Base-by-base conservation (phyloP, 2,888 invertebrate species). In the Parnassius apollo region DNA sequence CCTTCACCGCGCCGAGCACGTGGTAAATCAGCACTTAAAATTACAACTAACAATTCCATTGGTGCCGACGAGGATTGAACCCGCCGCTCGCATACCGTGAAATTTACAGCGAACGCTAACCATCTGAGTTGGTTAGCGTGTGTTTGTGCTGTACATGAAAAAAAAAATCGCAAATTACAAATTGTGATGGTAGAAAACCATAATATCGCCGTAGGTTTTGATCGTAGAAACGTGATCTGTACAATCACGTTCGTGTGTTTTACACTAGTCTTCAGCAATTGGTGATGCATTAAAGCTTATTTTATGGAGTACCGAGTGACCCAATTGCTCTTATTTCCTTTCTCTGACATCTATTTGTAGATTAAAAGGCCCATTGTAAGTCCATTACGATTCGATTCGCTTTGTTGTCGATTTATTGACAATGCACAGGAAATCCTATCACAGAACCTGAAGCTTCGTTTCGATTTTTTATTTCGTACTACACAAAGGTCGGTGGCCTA, bases 381-480 rank as follows among this genome's bases (percentile, higher is more conserved):
- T 57, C 64, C 59, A 64, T 64, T 64, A 64, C 59, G 42, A 54
- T 59, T 48, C 53, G 64, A 46, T 59, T 46, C 59, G 64, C 64
- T 64, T 64, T 60, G 59, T 64, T 64, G 64, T 64, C 59, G 64
- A 64, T 64, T 63, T 57, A 59, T 64, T 59, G 59, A 64, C 62
- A 63, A 63, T 63, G 46, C 62, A 42, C 62, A 63, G 62, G 62
- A 63, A 63, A 63, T 63, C 62, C 57, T 49, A 62, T 58, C 62
- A 63, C 50, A 55, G 50, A 59, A 63, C 54, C 55, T 53, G 59
- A 55, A 57, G 59, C 62, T 46, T 55, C 54, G 46, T 54, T 63
- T 53, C 22, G 49, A 44, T 62, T 58, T 57, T 59, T 44, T 54
- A 54, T 50, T 59, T 45, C 45, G 25, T 51, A 57, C 51, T 57